Percentiles rank a stretch among this genome's conserved stretches.
phyloP scores from a whole-genome alignment of 2,797 vertebrate genomes.

The Chelon auratus region DNA sequence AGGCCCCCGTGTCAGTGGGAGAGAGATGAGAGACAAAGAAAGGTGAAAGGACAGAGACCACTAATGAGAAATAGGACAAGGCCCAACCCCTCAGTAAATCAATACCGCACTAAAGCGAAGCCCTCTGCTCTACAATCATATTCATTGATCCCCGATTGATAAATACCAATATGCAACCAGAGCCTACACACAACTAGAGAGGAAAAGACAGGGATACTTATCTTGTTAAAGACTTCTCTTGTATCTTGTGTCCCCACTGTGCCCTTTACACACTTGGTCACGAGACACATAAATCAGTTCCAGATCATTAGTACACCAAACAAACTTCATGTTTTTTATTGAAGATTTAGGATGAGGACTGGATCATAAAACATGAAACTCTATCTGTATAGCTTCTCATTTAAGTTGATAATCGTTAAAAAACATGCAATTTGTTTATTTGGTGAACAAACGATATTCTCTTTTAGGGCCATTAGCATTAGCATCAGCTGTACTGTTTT shows the following conservation, averaged over 20 bases:
- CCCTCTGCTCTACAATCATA: constrained; percentile 66
- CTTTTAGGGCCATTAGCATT: background rate
- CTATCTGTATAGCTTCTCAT: background rate
- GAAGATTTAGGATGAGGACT: background rate
- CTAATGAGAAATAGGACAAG: constrained; percentile 75
- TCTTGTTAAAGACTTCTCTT: background rate
- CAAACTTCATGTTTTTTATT: background rate
- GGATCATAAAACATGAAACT: background rate
- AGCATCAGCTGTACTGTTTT: background rate
- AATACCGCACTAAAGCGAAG: constrained; percentile 69
- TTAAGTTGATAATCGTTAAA: background rate
- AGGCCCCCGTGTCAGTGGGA: constrained; percentile 52
- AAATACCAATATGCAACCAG: constrained; percentile 54
- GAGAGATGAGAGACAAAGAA: constrained; percentile 63
- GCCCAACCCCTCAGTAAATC: constrained; percentile 64
- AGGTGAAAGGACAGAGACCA: constrained; percentile 69
- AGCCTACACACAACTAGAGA: constrained; percentile 20
- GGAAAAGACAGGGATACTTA: constrained; percentile 2
- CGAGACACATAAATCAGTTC: background rate
- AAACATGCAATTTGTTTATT: too few relatives aligned
- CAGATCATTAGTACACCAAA: too few relatives aligned
- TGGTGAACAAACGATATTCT: background rate
- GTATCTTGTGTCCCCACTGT: background rate
- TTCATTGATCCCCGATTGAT: constrained; percentile 75
- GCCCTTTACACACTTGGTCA: background rate